Conservation (phyloP, 2,113 vertebrate species). For the Promerops cafer region DNA sequence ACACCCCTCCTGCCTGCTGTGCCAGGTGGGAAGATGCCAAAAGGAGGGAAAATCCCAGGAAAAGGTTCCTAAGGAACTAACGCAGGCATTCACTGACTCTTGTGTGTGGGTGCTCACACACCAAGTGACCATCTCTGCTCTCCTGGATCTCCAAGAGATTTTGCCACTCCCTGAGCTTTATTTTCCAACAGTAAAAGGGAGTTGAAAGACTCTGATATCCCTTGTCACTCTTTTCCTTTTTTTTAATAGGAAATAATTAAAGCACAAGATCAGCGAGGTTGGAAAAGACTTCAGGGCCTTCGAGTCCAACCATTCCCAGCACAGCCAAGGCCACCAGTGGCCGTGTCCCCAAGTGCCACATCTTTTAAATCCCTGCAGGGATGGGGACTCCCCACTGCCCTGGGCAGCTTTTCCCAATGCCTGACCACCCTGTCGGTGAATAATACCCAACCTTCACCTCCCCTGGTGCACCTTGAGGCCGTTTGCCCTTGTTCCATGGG, state of each 20-base stretch:
- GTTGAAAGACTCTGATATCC: background rate
- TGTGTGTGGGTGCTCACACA: rapidly evolving
- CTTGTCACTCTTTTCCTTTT: background rate
- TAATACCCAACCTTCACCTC: background rate
- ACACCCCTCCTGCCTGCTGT: background rate
- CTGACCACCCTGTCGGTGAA: background rate
- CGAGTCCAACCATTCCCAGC: background rate
- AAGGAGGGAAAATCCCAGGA: background rate
- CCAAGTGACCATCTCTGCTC: background rate
- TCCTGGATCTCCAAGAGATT: background rate
- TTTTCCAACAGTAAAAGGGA: background rate
- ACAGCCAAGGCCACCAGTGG: background rate
- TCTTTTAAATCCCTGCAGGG: background rate
- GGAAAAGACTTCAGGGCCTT: background rate
- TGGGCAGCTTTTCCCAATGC: background rate
- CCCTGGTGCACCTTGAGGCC: background rate
- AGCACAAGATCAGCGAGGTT: background rate
- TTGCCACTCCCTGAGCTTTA: background rate
- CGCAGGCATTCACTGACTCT: no score
- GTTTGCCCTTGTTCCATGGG: background rate
- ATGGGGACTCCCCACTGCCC: background rate
- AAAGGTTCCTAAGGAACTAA: background rate
- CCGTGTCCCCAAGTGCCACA: background rate
- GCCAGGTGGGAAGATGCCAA: background rate
- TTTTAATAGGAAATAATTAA: background rate